Percentiles rank a stretch among this genome's conserved stretches.
These are phyloP conservation scores for Crossaster papposus DNA, from an alignment of 53 echinoderm and acorn worm species.

Conservation along the genomic window DNA sequence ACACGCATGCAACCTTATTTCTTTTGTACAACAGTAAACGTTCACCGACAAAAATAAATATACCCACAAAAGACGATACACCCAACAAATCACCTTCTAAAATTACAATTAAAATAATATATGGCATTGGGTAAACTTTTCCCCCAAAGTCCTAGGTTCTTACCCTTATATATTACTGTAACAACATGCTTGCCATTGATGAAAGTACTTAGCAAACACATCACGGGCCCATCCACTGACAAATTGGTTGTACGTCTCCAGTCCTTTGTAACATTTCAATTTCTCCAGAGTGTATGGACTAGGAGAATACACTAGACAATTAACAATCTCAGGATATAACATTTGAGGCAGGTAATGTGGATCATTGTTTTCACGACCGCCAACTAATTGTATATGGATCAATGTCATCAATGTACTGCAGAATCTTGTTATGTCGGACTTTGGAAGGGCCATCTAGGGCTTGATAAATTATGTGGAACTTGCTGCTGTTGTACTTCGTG, in stretches of 20 bases:
- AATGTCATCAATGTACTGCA: neutral
- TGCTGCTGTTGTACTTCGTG: slow-evolving; percentile 4
- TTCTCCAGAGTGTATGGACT: no score
- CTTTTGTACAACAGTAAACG: no score
- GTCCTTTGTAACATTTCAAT: no score
- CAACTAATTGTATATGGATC: slow-evolving; percentile 13
- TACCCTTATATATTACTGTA: neutral
- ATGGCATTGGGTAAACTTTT: no score
- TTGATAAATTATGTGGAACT: slow-evolving; percentile 5
- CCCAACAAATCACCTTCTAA: no score
- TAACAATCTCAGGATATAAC: no score
- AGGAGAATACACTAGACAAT: no score
- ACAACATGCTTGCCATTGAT: no score
- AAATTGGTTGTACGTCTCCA: neutral
- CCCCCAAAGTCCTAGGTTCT: neutral
- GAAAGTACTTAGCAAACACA: neutral
- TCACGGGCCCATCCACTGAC: neutral
- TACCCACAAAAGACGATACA: no score
- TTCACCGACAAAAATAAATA: no score
- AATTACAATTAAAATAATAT: no score
- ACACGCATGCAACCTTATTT: no score
- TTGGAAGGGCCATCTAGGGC: neutral
- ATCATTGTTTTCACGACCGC: neutral
- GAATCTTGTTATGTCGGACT: slow-evolving; percentile 14
- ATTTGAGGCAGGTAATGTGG: neutral